Percentiles rank a stretch among this genome's conserved stretches.
These are phyloP conservation scores for Platerodrilus igneus DNA, from an alignment of 2,888 invertebrate species.

Conservation along the genomic window DNA sequence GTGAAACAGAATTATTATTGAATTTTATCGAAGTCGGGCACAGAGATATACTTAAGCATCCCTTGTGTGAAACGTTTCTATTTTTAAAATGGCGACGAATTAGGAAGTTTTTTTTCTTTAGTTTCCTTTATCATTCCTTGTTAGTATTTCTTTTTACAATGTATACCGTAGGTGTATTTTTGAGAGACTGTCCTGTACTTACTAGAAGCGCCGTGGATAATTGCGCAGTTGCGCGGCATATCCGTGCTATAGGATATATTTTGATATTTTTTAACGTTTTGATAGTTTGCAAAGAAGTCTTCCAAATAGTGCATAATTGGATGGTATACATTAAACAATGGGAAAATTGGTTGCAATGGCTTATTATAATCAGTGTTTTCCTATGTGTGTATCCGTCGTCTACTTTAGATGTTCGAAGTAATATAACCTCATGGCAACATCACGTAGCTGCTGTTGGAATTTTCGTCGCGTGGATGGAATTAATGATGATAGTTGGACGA, in stretches of 20 bases:
- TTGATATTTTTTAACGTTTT: constrained; percentile 61
- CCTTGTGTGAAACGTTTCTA: constrained; percentile 78
- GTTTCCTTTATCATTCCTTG: constrained; percentile 70
- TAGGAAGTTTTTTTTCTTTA: constrained; percentile 74
- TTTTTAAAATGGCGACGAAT: constrained; percentile 80
- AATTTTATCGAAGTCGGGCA: constrained; percentile 77
- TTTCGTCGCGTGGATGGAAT: constrained; percentile 75
- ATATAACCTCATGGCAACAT: constrained; percentile 63
- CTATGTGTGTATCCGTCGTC: constrained; percentile 55
- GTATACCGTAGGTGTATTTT: constrained; percentile 62
- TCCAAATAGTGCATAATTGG: constrained; percentile 71
- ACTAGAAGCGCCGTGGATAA: constrained; percentile 14
- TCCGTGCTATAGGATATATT: constrained; percentile 51
- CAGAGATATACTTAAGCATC: constrained; percentile 74
- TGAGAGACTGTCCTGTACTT: constrained; percentile 49
- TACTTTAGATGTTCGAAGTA: constrained; percentile 31
- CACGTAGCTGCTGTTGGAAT: constrained; percentile 76
- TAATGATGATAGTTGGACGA: constrained; percentile 81
- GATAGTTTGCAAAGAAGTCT: constrained; percentile 68
- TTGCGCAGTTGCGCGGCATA: constrained; percentile 34
- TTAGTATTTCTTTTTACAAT: constrained; percentile 71
- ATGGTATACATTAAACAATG: constrained; percentile 70
- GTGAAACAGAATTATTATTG: constrained; percentile 66
- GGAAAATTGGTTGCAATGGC: constrained; percentile 82
- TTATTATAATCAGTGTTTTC: constrained; percentile 69